Conservation (phyloP, 2,888 invertebrate genomes). For the Dryadula phaetusa region DNA sequence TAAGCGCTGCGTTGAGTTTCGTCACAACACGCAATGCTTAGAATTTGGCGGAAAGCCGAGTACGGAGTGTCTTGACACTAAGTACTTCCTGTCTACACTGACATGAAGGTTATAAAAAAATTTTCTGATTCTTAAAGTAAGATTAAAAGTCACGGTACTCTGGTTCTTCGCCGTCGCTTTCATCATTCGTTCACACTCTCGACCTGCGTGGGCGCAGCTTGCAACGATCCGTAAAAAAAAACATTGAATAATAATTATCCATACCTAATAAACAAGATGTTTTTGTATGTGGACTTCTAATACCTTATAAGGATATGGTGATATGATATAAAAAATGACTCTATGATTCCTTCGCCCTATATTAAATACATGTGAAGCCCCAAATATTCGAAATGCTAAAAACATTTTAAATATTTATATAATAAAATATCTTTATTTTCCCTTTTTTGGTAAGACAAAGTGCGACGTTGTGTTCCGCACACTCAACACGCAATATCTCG, state of each 20-base stretch:
- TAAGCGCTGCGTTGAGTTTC: no score
- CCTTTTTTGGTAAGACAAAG: no score
- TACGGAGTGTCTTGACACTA: no score
- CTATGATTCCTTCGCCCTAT: neutral
- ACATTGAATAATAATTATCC: constrained; percentile 1
- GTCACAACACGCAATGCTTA: no score
- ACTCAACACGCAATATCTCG: no score
- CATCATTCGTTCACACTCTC: constrained; percentile 37
- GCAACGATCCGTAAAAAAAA: neutral
- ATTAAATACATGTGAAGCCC: neutral
- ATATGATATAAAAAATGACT: neutral
- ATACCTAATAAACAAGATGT: constrained; percentile 27
- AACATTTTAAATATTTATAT: neutral
- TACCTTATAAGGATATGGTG: constrained; percentile 5
- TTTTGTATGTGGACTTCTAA: neutral
- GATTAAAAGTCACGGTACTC: constrained; percentile 11
- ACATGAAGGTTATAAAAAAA: no score
- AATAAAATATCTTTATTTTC: no score
- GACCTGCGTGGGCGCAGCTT: constrained; percentile 59
- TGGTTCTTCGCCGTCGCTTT: neutral
- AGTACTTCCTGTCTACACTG: no score
- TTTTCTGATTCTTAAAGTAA: no score
- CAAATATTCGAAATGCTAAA: neutral
- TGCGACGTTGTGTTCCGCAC: no score
- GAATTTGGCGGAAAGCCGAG: no score